These are phyloP conservation scores for Entomobrya proxima DNA, from an alignment of 2,888 invertebrate species.

Conservation along the genomic window DNA sequence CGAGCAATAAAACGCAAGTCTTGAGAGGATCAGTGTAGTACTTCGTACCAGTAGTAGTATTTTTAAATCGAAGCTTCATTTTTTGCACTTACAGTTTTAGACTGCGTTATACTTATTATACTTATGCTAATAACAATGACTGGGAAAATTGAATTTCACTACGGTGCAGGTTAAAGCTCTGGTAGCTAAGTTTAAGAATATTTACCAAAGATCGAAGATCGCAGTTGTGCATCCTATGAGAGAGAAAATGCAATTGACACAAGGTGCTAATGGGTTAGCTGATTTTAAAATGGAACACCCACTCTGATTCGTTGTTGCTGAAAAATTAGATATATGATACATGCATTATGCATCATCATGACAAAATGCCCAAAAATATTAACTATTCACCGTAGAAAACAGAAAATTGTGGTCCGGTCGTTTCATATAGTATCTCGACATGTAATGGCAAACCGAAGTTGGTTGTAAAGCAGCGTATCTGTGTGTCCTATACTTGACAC, in stretches of 20 bases:
- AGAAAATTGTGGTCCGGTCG: neutral
- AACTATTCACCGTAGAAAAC: conserved; percentile 36
- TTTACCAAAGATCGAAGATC: neutral
- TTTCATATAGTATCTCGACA: neutral
- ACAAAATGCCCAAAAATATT: conserved; percentile 57
- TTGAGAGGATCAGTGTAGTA: neutral
- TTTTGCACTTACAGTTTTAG: neutral
- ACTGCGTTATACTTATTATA: neutral
- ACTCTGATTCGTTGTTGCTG: conserved; percentile 41
- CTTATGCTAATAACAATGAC: neutral
- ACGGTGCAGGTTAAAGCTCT: neutral
- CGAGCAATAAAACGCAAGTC: neutral
- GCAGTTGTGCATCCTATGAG: conserved; percentile 38
- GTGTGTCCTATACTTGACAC: conserved; percentile 59
- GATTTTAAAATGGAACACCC: conserved; percentile 71
- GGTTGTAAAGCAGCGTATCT: conserved; percentile 1
- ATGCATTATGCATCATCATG: conserved; percentile 41
- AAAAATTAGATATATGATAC: conserved; percentile 15
- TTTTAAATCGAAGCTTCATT: neutral
- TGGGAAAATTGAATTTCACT: neutral
- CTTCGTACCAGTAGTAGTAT: neutral
- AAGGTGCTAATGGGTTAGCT: conserved; percentile 52
- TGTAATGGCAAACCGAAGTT: neutral
- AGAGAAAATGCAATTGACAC: conserved; percentile 62
- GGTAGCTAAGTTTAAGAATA: neutral